Base-by-base conservation (phyloP, 1,140 invertebrate genomes). In the Cardiocondyla obscurior region DNA sequence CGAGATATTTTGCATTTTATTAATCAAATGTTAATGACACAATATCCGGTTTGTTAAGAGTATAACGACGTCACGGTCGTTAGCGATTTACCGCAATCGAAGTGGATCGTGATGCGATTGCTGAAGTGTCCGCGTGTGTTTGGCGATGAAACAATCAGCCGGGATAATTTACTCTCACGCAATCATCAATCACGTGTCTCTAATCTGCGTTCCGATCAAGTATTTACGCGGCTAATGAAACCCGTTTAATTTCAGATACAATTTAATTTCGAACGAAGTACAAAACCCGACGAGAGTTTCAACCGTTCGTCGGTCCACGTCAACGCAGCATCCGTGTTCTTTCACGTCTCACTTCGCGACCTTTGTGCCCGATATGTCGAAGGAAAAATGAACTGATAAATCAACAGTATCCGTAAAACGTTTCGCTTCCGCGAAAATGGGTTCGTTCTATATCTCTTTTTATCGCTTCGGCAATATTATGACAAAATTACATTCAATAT, bases 181-280 rank as follows among this genome's bases (percentile, higher is more conserved):
- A 77, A 77, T 77, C 30, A 65, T 77, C 73, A 65, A 77, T 77
- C 74, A 67, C 60, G 46, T 10, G 22, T 67, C 22, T 30, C 22
- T 67, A 77, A 77, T 77, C 58, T 12, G 19, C 2, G 7, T 36
- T 46, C 19, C 33, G 25, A 62, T 74, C 46, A 16, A 53, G 33
- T 65, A 65, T 39, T 16, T 77, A 19, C 28, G 7, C 25, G 6
- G 16, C 22, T 53, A 28, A 51, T 67, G 33, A 67, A 67, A 53
- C 46, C 28, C 44, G 19, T 22, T 42, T 65, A 51, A 77, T 77
- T 77, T 77, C 6, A 39, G 22, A 30, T 42, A 42, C 16, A n/a
- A 65, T 77, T 77, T 67, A 36, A 67, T 77, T 51, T 49, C n/a
- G 30, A 6, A 19, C 22, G 22, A 36, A 39, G 53, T 39, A 53